These are phyloP conservation scores for Gymnogyps californianus DNA, from an alignment of 2,113 vertebrate species.

Conservation along the genomic window DNA sequence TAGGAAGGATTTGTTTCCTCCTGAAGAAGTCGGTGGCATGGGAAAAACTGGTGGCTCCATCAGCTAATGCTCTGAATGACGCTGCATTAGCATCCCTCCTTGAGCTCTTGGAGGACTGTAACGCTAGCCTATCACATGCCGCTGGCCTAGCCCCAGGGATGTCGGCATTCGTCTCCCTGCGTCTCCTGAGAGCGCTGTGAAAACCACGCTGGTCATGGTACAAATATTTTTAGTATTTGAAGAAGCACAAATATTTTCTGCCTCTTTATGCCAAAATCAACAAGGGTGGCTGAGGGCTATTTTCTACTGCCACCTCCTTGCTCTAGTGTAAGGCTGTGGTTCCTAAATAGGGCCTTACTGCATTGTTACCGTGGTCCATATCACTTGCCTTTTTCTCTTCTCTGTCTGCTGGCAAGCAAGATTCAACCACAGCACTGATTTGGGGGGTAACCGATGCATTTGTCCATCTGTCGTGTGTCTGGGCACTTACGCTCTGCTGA, in stretches of 20 bases:
- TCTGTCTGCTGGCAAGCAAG: neutral
- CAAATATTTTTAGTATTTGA: neutral
- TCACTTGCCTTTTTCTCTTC: neutral
- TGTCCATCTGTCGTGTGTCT: neutral
- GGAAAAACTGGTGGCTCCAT: neutral
- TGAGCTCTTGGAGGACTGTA: neutral
- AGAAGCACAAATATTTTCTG: conserved; percentile 33
- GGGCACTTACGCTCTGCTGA: neutral
- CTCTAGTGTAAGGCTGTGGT: neutral
- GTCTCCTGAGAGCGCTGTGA: neutral
- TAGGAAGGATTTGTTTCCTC: neutral
- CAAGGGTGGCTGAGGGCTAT: neutral
- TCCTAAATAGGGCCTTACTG: neutral
- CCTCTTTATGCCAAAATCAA: conserved; percentile 17
- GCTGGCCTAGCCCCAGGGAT: neutral
- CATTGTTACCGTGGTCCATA: neutral
- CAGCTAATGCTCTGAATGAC: neutral
- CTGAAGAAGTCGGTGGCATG: neutral
- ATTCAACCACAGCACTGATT: neutral
- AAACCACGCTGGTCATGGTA: neutral
- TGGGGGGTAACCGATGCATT: neutral
- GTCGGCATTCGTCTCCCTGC: neutral
- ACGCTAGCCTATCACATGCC: too few species aligned
- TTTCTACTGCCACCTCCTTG: neutral
- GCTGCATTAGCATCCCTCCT: neutral